Evolutionary conservation across 2,888 invertebrate species (phyloP).

Genomic region (Hyposoter dolosus): DNA sequence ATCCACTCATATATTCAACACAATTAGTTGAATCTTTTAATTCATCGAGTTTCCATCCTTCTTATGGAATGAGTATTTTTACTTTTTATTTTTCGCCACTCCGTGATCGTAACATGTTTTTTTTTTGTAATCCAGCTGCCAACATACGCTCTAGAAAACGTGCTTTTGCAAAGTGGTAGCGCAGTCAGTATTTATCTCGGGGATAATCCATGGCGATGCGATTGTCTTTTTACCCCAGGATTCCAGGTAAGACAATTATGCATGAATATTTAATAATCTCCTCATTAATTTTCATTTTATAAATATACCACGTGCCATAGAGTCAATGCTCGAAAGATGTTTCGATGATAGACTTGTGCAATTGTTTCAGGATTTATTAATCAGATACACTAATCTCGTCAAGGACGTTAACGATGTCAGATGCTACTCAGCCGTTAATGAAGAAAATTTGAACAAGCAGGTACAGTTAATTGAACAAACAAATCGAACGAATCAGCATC

Average conservation of each 20-base stretch:
- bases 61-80: not conserved
- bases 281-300: conserved; percentile 1
- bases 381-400: conserved; percentile 89
- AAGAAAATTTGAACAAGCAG: conserved; percentile 88
- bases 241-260: conserved; percentile 87
- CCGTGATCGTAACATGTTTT: conserved; percentile 71
- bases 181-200: conserved; percentile 90
- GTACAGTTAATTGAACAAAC: conserved; percentile 83
- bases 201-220: conserved; percentile 93
- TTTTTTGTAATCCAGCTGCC: conserved; percentile 87
- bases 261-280: conserved; percentile 25
- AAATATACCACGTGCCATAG: not conserved
- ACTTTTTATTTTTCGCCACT: conserved; percentile 31
- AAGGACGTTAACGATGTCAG: conserved; percentile 89
- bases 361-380: conserved; percentile 84
- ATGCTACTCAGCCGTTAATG: conserved; percentile 88
- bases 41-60: not conserved
- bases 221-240: conserved; percentile 92
- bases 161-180: conserved; percentile 90
- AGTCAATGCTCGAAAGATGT: not conserved
- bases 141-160: conserved; percentile 92
- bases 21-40: not conserved
- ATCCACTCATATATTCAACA: no score
- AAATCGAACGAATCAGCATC: not conserved
- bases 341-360: not conserved